phyloP scores from a whole-genome alignment of 1,140 invertebrate genomes.

The Penaeus chinensis region DNA sequence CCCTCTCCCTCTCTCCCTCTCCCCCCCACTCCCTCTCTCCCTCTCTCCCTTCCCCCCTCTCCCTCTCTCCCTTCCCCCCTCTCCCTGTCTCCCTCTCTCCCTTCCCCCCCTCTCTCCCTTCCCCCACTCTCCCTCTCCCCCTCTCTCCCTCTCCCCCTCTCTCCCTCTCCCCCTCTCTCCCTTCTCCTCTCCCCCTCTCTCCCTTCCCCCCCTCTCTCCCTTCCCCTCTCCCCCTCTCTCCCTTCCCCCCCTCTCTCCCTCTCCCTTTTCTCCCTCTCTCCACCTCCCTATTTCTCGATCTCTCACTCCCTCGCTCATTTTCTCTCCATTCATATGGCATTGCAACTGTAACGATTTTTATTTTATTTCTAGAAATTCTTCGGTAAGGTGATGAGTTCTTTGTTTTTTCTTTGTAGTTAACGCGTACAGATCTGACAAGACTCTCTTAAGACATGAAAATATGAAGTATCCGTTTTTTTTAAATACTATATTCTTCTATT shows the following conservation, averaged over 20 bases:
- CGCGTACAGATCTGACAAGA: no score
- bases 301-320: not conserved
- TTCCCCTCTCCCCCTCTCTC: not conserved
- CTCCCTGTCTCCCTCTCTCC: not conserved
- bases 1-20: not conserved
- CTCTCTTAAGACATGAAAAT: no score
- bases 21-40: not conserved
- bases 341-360: no score
- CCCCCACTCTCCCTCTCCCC: not conserved
- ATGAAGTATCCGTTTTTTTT: no score
- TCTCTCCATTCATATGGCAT: no score
- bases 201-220: not conserved
- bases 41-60: not conserved
- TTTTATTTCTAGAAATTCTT: no score
- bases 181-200: constrained; percentile 8
- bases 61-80: not conserved
- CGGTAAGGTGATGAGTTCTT: no score
- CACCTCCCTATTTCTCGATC: not conserved
- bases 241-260: not conserved
- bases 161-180: not conserved
- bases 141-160: not conserved
- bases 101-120: not conserved
- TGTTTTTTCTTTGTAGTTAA: no score
- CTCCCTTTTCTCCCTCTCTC: not conserved
- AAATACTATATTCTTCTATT: no score